Conservation (phyloP, 2,113 vertebrate genomes). For the Xyliphius kryptos region DNA sequence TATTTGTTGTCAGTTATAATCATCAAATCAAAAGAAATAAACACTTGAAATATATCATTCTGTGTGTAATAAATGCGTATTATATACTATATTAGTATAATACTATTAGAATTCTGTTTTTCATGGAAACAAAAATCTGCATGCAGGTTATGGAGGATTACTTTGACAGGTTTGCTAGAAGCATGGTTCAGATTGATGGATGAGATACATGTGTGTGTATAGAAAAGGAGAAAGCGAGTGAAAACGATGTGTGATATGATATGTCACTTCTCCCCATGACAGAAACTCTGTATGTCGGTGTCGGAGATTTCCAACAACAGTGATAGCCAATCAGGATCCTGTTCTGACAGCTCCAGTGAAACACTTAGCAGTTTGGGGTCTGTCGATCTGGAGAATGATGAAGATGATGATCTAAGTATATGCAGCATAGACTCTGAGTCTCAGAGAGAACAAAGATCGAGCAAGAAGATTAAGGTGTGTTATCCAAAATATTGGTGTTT, state of each 20-base stretch:
- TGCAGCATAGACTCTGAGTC: conserved; percentile 84
- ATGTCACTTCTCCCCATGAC: conserved; percentile 28
- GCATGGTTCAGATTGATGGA: conserved; percentile 19
- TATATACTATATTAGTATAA: conserved; percentile 1
- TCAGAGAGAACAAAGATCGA: conserved; percentile 68
- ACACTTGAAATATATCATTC: too few species aligned
- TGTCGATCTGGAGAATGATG: conserved; percentile 78
- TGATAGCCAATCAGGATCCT: conserved; percentile 82
- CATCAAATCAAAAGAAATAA: too few species aligned
- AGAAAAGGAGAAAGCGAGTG: too few species aligned
- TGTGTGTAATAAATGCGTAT: too few species aligned
- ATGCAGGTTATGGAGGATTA: conserved; percentile 3
- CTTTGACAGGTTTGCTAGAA: conserved; percentile 14
- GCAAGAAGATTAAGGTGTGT: conserved; percentile 72
- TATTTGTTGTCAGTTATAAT: too few species aligned
- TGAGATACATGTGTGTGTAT: conserved; percentile 9
- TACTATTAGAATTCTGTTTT: too few species aligned
- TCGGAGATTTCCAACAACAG: conserved; percentile 81
- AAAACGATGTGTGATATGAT: conserved; percentile 9
- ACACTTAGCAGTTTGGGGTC: conserved; percentile 82
- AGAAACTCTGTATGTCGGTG: conserved; percentile 77
- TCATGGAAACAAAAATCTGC: conserved; percentile 1
- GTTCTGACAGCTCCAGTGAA: conserved; percentile 83
- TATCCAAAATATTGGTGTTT: too few species aligned
- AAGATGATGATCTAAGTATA: conserved; percentile 71